phyloP scores from a whole-genome alignment of 2,888 invertebrate genomes.

The Heliconius ethilla region DNA sequence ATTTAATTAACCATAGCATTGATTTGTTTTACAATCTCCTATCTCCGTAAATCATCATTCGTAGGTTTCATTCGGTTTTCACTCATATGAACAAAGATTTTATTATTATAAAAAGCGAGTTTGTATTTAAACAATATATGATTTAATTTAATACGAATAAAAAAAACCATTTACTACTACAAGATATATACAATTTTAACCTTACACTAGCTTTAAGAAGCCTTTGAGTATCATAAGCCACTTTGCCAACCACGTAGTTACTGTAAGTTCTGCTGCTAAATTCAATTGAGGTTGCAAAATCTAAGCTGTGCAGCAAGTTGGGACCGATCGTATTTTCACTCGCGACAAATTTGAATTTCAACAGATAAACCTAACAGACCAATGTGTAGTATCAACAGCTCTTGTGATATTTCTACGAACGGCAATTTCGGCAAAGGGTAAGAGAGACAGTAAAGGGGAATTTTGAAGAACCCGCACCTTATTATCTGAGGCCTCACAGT shows the following conservation, averaged over 20 bases:
- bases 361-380: conserved; percentile 67
- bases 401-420: conserved; percentile 42
- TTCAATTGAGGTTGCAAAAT: conserved; percentile 74
- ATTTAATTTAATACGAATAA: neutral
- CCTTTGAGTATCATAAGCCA: conserved; percentile 54
- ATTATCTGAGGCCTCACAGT: conserved; percentile 36
- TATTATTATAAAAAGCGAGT: neutral
- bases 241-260: conserved; percentile 50
- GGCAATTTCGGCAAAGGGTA: conserved; percentile 38
- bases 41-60: no score
- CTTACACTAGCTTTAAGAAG: conserved; percentile 21
- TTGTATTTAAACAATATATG: neutral
- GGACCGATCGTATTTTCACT: conserved; percentile 73
- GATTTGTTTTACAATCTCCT: neutral
- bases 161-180: neutral
- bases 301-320: conserved; percentile 73
- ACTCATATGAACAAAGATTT: neutral
- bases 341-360: conserved; percentile 77
- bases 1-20: neutral
- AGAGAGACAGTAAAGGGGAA: conserved; percentile 19
- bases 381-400: conserved; percentile 67
- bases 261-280: conserved; percentile 60
- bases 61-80: neutral
- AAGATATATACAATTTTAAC: neutral
- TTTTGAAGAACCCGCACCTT: conserved; percentile 37